These are phyloP conservation scores for Acanthochromis polyacanthus DNA, from an alignment of 2,113 vertebrate genomes.

Conservation along the genomic window DNA sequence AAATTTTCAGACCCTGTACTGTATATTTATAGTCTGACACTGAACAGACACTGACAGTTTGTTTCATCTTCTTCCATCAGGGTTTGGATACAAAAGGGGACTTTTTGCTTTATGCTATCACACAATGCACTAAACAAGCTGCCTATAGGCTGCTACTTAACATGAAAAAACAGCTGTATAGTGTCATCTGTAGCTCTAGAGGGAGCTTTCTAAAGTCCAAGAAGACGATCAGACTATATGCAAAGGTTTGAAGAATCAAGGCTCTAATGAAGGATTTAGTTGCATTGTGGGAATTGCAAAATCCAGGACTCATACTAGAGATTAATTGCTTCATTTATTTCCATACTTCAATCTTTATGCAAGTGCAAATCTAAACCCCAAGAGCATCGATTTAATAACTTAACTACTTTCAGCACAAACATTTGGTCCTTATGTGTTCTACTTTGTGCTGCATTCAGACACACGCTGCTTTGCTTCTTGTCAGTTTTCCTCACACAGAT, in stretches of 20 bases:
- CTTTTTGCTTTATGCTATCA: constrained; percentile 19
- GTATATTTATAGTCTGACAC: constrained; percentile 43
- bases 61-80: constrained; percentile 56
- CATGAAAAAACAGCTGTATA: constrained; percentile 22
- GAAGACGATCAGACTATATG: not conserved
- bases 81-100: constrained; percentile 34
- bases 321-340: no score
- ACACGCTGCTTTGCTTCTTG: not conserved
- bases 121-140: not conserved
- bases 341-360: no score
- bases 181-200: constrained; percentile 7
- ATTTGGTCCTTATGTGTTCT: not conserved
- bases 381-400: no score
- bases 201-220: not conserved
- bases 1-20: constrained; percentile 21
- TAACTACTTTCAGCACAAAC: no score
- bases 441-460: not conserved
- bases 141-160: not conserved
- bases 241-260: constrained; percentile 3
- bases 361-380: no score
- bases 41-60: constrained; percentile 45
- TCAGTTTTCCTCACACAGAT: constrained; percentile 8
- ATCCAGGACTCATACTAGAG: no score
- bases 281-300: not conserved
- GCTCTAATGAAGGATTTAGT: not conserved